Conservation (phyloP, 2,888 invertebrate species). For the Drosophila differens region DNA sequence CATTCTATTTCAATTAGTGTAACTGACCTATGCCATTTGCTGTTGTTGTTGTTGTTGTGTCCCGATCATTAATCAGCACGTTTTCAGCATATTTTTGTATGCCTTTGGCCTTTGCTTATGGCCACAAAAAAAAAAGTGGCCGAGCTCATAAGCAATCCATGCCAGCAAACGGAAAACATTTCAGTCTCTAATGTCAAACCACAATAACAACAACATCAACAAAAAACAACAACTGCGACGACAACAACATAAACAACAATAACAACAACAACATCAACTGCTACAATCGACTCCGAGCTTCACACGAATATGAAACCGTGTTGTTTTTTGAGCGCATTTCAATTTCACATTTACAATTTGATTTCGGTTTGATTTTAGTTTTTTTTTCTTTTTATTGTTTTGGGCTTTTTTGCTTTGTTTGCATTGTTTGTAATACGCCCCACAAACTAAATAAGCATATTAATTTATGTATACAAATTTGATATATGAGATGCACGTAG, state of each 20-base stretch:
- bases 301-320: constrained; percentile 28
- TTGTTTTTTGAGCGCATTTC: constrained; percentile 10
- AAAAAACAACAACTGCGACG: constrained; percentile 25
- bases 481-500: background rate
- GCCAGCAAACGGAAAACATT: constrained; percentile 21
- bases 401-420: background rate
- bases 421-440: constrained; percentile 8
- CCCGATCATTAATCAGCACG: constrained; percentile 75
- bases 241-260: constrained; percentile 20
- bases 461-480: background rate
- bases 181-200: constrained; percentile 28
- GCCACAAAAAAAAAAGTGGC: constrained; percentile 16
- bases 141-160: constrained; percentile 16
- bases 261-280: constrained; percentile 21
- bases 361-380: constrained; percentile 12
- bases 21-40: constrained; percentile 77
- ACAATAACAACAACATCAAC: constrained; percentile 22
- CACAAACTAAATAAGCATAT: background rate
- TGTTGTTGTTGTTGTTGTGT: constrained; percentile 30
- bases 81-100: constrained; percentile 51
- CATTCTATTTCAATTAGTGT: constrained; percentile 79
- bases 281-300: constrained; percentile 17
- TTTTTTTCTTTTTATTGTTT: constrained; percentile 3
- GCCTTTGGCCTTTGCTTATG: constrained; percentile 49
- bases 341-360: constrained; percentile 34